These are phyloP conservation scores for Esox lucius DNA, from an alignment of 2,797 vertebrate genomes.

Conservation along the genomic window DNA sequence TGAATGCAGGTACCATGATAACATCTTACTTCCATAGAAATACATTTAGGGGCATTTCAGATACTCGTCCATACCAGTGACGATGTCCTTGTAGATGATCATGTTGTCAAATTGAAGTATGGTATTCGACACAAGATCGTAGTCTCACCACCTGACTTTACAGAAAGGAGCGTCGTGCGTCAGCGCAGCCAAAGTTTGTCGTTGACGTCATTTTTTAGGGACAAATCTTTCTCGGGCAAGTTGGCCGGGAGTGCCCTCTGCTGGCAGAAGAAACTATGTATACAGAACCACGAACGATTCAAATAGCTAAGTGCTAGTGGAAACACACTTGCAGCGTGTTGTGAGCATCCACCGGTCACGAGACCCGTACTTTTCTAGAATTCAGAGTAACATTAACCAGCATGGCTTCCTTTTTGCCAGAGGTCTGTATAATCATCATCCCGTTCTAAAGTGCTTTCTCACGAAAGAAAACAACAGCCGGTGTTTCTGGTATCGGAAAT, in stretches of 20 bases:
- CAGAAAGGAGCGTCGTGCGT: conserved; percentile 55
- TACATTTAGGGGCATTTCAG: not conserved
- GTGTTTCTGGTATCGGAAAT: no score
- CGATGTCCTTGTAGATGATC: conserved; percentile 65
- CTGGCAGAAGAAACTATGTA: not conserved
- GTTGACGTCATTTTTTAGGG: conserved; percentile 5
- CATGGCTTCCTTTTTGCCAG: no score
- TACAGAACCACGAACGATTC: not conserved
- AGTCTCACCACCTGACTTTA: conserved; percentile 33
- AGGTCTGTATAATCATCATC: no score
- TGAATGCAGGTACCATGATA: not conserved
- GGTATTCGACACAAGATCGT: conserved; percentile 21
- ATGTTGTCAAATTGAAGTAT: conserved; percentile 52
- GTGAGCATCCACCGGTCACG: no score
- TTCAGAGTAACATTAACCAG: no score
- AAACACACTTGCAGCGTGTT: no score
- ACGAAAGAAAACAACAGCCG: no score
- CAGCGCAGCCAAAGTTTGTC: conserved; percentile 8
- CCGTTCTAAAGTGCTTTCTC: no score
- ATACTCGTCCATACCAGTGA: conserved; percentile 34
- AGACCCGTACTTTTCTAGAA: no score
- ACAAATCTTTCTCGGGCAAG: not conserved
- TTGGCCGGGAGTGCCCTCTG: not conserved
- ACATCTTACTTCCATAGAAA: not conserved
- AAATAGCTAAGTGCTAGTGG: no score